A percentile compares a stretch with the other conserved stretches of the same genome.
Conservation (phyloP, 2,888 invertebrate genomes). For the Idaea dimidiata region DNA sequence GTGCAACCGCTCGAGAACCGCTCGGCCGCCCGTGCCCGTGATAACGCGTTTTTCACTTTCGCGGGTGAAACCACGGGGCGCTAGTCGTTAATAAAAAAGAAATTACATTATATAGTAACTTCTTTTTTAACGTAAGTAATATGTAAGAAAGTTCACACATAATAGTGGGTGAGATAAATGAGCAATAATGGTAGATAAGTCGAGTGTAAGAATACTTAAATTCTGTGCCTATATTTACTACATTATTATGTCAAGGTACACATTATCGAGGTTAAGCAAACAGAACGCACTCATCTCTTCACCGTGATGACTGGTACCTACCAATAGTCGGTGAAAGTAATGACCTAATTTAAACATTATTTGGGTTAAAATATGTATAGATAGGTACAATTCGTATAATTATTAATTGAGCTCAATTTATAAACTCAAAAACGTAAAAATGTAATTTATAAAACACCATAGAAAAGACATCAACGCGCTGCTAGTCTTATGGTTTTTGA, state of each 20-base stretch:
- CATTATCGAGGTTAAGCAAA: conserved; percentile 56
- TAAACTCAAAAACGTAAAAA: not conserved
- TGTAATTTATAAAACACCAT: not conserved
- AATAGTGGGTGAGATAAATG: no score
- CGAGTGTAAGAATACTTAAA: conserved; percentile 23
- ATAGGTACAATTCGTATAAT: not conserved
- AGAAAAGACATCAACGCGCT: conserved; percentile 25
- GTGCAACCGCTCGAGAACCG: no score
- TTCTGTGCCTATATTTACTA: conserved; percentile 24
- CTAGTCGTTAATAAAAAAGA: no score
- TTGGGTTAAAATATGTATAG: conserved; percentile 5
- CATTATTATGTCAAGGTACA: conserved; percentile 55
- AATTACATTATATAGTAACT: no score
- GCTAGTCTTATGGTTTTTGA: not conserved
- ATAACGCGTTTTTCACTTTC: no score
- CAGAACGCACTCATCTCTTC: conserved; percentile 41
- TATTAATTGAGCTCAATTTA: not conserved
- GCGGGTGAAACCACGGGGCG: no score
- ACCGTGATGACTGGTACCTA: conserved; percentile 38
- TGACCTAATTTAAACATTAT: conserved; percentile 16
- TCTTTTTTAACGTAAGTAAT: no score
- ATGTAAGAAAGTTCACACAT: no score
- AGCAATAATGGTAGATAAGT: no score
- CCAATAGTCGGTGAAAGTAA: conserved; percentile 30
- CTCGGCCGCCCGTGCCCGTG: no score